Conservation (phyloP, 2,797 vertebrate genomes). For the Tokudaia muenninki region DNA sequence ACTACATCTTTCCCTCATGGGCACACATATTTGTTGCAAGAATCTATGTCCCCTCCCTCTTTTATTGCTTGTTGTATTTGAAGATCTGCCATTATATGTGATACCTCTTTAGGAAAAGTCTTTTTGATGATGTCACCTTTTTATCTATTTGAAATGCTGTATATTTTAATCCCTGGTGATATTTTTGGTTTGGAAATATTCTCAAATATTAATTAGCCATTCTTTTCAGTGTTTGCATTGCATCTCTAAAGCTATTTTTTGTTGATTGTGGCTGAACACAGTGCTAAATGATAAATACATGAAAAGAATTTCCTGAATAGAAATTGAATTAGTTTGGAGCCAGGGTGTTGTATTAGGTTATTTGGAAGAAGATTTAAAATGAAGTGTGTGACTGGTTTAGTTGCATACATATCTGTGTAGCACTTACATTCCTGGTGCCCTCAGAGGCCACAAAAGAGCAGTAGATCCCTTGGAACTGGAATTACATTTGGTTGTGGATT, state of each 20-base stretch:
- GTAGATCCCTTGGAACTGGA: background rate
- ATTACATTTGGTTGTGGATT: background rate
- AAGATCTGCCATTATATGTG: background rate
- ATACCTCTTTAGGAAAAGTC: background rate
- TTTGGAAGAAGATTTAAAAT: background rate
- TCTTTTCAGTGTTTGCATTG: background rate
- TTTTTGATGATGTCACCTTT: constrained; percentile 2
- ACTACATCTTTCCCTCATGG: background rate
- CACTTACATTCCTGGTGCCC: background rate
- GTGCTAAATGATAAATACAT: background rate
- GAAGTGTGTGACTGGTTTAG: background rate
- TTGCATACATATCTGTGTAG: background rate
- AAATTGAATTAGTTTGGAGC: background rate
- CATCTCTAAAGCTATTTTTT: constrained; percentile 9
- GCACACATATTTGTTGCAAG: background rate
- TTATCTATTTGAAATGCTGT: constrained; percentile 26
- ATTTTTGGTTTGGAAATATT: constrained; percentile 35
- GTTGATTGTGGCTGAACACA: background rate
- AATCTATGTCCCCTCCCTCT: background rate
- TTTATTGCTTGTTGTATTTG: background rate
- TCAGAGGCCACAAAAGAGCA: background rate
- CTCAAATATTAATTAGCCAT: constrained; percentile 27
- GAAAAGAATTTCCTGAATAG: constrained; percentile 9
- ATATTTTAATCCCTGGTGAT: constrained; percentile 14
- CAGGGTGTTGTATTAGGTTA: background rate